A percentile compares a stretch with the other conserved stretches of the same genome.
These are phyloP conservation scores for Sylvilagus floridanus DNA, from an alignment of 2,797 vertebrate species.

Conservation along the genomic window DNA sequence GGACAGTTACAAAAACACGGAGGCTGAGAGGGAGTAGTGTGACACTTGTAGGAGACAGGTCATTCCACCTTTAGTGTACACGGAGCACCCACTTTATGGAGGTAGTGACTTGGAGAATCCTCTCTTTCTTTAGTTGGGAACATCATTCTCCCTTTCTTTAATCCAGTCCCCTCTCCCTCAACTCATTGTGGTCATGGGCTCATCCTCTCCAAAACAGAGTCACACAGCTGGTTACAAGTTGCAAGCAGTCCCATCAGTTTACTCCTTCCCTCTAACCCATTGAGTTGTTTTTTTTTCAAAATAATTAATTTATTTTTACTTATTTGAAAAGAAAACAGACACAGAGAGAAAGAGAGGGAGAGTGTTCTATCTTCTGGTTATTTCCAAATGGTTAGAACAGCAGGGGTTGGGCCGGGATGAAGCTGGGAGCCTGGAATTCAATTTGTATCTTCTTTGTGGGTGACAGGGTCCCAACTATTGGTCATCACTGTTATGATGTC, in stretches of 20 bases:
- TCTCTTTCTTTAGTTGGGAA: not conserved
- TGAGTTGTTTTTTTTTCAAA: too few relatives aligned
- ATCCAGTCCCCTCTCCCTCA: not conserved
- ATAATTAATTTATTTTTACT: too few relatives aligned
- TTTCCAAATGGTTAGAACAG: too few relatives aligned
- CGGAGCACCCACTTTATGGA: not conserved
- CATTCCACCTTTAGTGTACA: not conserved
- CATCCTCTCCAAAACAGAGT: not conserved
- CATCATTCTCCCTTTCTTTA: not conserved
- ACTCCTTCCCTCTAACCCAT: not conserved
- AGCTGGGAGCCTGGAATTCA: too few relatives aligned
- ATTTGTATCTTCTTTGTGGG: too few relatives aligned
- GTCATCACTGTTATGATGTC: too few relatives aligned
- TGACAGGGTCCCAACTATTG: too few relatives aligned
- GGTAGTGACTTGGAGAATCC: fast-evolving
- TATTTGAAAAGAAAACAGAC: too few relatives aligned
- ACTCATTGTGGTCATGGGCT: not conserved
- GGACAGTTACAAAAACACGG: not conserved
- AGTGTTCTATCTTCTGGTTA: too few relatives aligned
- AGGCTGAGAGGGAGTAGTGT: not conserved
- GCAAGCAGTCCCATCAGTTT: not conserved
- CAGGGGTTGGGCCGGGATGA: too few relatives aligned
- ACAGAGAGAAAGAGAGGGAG: too few relatives aligned
- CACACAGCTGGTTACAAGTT: not conserved
- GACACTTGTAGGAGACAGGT: not conserved